These are phyloP conservation scores for Melierax canorus DNA, from an alignment of 2,113 vertebrate species.

Conservation along the genomic window DNA sequence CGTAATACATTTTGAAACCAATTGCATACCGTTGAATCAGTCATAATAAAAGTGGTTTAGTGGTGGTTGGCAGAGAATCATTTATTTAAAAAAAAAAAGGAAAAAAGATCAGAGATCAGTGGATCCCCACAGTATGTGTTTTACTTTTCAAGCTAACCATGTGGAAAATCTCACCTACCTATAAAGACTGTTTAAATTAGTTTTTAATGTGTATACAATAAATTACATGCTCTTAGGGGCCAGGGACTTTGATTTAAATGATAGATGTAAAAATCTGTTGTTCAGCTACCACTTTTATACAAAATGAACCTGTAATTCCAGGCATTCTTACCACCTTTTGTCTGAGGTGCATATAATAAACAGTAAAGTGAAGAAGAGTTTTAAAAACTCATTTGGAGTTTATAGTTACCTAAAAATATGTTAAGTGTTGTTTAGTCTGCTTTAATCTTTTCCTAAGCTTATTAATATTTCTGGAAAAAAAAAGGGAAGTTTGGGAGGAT, in stretches of 20 bases:
- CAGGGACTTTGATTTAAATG: background rate
- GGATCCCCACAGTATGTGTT: background rate
- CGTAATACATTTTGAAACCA: background rate
- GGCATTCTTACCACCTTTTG: background rate
- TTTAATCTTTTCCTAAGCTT: background rate
- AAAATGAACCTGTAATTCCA: background rate
- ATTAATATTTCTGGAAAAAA: background rate
- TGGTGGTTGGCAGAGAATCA: background rate
- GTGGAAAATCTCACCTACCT: background rate
- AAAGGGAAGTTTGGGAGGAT: accelerated
- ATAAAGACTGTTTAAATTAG: background rate
- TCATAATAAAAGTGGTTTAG: background rate
- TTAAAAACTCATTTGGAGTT: background rate
- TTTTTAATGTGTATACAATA: background rate
- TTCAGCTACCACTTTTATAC: background rate
- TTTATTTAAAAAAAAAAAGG: background rate
- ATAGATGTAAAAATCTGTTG: background rate
- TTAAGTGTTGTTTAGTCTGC: background rate
- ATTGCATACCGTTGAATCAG: background rate
- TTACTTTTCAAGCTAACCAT: background rate
- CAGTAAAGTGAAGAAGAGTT: background rate
- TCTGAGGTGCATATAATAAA: background rate
- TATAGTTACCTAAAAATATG: background rate
- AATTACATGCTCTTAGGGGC: background rate
- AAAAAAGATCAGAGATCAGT: background rate